Percentiles rank a stretch among this genome's conserved stretches.
Evolutionary conservation across 2,888 invertebrate species (phyloP).

Genomic region (Idaea aversata): DNA sequence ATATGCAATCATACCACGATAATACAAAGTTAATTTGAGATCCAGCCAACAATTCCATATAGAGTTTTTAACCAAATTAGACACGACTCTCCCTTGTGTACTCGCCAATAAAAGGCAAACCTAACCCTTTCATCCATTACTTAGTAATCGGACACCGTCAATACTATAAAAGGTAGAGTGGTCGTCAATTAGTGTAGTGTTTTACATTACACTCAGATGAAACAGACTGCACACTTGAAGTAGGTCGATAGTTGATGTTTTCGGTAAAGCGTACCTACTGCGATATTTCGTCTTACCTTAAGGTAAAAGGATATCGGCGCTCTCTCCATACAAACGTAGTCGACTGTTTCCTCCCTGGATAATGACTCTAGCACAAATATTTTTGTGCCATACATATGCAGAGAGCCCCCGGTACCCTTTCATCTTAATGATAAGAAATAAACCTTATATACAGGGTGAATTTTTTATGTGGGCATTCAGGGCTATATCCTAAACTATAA

Average conservation of each 20-base stretch:
- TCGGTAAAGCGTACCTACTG: too few relatives aligned
- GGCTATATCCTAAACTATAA: too few relatives aligned
- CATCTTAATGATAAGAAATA: too few relatives aligned
- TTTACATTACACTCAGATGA: constrained; percentile 14
- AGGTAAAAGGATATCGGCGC: too few relatives aligned
- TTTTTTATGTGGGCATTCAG: too few relatives aligned
- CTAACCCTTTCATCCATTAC: constrained; percentile 43
- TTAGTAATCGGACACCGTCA: constrained; percentile 52
- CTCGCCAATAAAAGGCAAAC: neutral
- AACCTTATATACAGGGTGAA: too few relatives aligned
- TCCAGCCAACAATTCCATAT: neutral
- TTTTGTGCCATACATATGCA: too few relatives aligned
- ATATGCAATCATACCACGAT: neutral
- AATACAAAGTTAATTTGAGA: neutral
- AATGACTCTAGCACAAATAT: too few relatives aligned
- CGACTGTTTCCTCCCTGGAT: too few relatives aligned
- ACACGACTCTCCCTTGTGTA: neutral
- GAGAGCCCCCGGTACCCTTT: too few relatives aligned
- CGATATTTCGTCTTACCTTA: too few relatives aligned
- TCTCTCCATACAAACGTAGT: too few relatives aligned
- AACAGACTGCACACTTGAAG: neutral
- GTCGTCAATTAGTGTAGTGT: constrained; percentile 47
- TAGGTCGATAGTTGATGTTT: neutral
- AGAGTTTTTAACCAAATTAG: neutral
- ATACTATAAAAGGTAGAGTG: constrained; percentile 47